Conservation (phyloP, 2,113 vertebrate species). For the Laterallus jamaicensis region DNA sequence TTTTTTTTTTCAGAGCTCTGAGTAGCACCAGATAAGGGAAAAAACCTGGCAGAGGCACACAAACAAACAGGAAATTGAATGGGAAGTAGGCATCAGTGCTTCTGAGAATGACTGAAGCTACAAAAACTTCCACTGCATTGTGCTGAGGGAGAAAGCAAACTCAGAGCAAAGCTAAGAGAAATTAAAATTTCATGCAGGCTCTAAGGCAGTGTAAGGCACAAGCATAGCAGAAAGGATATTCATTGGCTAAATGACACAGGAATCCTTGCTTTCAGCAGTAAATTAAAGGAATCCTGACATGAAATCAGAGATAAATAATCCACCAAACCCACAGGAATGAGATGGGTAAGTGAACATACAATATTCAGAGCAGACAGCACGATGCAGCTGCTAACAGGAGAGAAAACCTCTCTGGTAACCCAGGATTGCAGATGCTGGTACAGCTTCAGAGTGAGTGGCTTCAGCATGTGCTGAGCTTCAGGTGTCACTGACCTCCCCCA, state of each 20-base stretch:
- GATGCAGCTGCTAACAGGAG: not conserved
- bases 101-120: not conserved
- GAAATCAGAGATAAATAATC: not conserved
- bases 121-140: not conserved
- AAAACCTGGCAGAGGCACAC: not conserved
- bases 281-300: constrained; percentile 7
- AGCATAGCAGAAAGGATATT: not conserved
- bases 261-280: not conserved
- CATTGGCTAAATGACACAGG: not conserved
- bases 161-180: constrained; percentile 3
- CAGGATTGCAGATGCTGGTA: not conserved
- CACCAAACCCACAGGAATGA: not conserved
- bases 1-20: not conserved
- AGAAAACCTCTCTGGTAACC: not conserved
- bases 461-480: not conserved
- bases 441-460: not conserved
- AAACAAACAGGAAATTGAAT: constrained; percentile 7
- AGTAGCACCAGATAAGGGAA: constrained; percentile 13
- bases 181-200: constrained; percentile 44
- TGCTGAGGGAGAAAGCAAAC: not conserved
- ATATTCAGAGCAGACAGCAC: not conserved
- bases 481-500: accelerated
- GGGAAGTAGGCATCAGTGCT: not conserved
- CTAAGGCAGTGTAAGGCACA: not conserved
- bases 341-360: not conserved